Evolutionary conservation across 2,888 invertebrate species (phyloP).

Genomic region (Zele albiditarsus): DNA sequence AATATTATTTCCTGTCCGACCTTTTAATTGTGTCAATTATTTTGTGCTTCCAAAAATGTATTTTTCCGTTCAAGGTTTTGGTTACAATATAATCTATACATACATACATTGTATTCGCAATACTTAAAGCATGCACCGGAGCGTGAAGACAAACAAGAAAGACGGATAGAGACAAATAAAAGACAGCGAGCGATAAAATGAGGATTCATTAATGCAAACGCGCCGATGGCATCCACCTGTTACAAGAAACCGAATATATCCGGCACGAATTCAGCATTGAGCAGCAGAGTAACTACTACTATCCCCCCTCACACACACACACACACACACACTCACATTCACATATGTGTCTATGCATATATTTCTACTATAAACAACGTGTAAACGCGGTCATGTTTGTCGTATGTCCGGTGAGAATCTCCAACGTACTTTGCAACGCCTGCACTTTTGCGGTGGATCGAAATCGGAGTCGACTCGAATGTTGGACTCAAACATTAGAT

Average conservation of each 20-base stretch:
- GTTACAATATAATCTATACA: slow-evolving; percentile 6
- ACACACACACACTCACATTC: background rate
- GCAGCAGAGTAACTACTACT: slow-evolving; percentile 4
- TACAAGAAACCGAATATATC: slow-evolving; percentile 32
- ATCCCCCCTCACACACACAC: too few relatives aligned
- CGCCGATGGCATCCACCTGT: slow-evolving; percentile 56
- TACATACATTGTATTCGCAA: slow-evolving; percentile 36
- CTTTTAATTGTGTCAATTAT: background rate
- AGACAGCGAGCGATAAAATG: slow-evolving; percentile 11
- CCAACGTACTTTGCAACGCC: background rate
- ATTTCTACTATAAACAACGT: background rate
- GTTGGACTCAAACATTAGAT: slow-evolving; percentile 1
- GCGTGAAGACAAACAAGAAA: slow-evolving; percentile 55
- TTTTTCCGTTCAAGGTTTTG: background rate
- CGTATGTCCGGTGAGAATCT: slow-evolving; percentile 2
- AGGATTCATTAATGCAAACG: slow-evolving; percentile 53
- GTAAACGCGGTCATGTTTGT: slow-evolving; percentile 10
- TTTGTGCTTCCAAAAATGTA: background rate
- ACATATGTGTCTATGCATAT: background rate
- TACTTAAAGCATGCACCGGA: slow-evolving; percentile 61
- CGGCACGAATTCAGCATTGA: slow-evolving; percentile 9
- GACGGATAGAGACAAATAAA: slow-evolving; percentile 35
- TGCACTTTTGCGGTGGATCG: background rate
- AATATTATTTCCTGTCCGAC: background rate
- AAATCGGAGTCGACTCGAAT: background rate